These are phyloP conservation scores for Eupeodes corollae DNA, from an alignment of 1,140 invertebrate species.

Conservation along the genomic window DNA sequence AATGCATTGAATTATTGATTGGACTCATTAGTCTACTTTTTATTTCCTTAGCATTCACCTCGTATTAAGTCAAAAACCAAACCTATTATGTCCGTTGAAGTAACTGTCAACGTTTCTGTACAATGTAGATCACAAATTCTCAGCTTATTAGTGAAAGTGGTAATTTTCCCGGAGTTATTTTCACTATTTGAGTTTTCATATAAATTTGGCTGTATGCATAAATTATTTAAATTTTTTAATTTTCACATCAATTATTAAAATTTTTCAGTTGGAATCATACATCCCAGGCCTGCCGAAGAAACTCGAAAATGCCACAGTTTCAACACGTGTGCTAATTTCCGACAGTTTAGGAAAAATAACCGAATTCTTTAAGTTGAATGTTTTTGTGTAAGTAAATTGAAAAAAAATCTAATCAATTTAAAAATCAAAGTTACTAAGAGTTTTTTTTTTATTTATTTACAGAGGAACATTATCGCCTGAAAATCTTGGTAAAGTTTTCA, in stretches of 20 bases:
- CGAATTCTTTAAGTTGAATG: conserved; percentile 54
- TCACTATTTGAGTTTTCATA: background rate
- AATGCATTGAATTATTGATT: too few species aligned
- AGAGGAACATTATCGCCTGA: conserved; percentile 65
- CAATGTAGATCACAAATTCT: too few species aligned
- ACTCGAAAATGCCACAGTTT: conserved; percentile 39
- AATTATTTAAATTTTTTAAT: too few species aligned
- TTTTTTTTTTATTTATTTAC: conserved; percentile 32
- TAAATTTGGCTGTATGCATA: background rate
- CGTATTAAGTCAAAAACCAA: too few species aligned
- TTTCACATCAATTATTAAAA: conserved; percentile 7
- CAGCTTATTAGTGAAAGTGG: too few species aligned
- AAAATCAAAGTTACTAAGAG: background rate
- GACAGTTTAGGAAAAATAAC: conserved; percentile 39
- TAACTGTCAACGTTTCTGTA: too few species aligned
- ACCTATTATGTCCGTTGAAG: too few species aligned
- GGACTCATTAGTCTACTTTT: too few species aligned
- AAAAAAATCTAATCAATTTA: background rate
- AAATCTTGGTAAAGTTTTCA: conserved; percentile 55
- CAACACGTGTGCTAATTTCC: conserved; percentile 36
- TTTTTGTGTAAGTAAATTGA: conserved; percentile 58
- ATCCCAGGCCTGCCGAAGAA: conserved; percentile 53
- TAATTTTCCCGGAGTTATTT: too few species aligned
- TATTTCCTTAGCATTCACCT: too few species aligned
- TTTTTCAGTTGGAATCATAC: conserved; percentile 52